Evolutionary conservation across 1,140 invertebrate species (phyloP).

Genomic region (Amphibalanus amphitrite): DNA sequence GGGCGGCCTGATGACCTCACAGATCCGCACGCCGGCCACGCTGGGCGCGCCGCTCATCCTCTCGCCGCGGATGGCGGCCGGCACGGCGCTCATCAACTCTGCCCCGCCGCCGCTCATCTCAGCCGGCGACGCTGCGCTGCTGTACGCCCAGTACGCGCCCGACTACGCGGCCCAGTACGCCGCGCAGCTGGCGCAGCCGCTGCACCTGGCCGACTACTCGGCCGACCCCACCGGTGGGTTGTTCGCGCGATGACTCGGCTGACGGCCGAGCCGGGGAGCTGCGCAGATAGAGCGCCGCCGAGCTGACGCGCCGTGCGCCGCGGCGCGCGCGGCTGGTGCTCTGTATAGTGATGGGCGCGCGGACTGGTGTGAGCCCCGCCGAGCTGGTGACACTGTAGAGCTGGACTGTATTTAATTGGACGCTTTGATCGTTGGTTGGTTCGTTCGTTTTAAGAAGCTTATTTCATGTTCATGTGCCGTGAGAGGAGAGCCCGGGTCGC

Average conservation of each 20-base stretch:
- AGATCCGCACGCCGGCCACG: neutral
- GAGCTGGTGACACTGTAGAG: neutral
- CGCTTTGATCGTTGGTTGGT: neutral
- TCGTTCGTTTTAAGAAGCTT: neutral
- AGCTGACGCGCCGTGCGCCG: no score
- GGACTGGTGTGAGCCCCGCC: neutral
- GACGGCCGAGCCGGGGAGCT: neutral
- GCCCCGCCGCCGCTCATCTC: neutral
- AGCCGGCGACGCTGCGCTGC: neutral
- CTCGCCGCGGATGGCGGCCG: slow-evolving; percentile 3
- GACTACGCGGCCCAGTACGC: neutral
- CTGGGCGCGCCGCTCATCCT: slow-evolving; percentile 4
- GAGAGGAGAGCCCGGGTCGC: neutral
- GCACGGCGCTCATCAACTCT: neutral
- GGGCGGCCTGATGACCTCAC: neutral
- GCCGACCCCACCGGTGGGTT: slow-evolving; percentile 3
- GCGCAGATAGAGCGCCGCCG: no score
- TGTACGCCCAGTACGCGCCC: neutral
- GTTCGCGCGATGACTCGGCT: neutral
- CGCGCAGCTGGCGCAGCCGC: slow-evolving; percentile 4
- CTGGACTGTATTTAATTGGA: neutral
- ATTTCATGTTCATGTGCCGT: neutral
- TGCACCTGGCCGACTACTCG: neutral
- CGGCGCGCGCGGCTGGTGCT: no score
- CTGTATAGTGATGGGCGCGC: neutral